Base-by-base conservation (phyloP, 2,797 vertebrate species). In the Enteromius trimaculatus region DNA sequence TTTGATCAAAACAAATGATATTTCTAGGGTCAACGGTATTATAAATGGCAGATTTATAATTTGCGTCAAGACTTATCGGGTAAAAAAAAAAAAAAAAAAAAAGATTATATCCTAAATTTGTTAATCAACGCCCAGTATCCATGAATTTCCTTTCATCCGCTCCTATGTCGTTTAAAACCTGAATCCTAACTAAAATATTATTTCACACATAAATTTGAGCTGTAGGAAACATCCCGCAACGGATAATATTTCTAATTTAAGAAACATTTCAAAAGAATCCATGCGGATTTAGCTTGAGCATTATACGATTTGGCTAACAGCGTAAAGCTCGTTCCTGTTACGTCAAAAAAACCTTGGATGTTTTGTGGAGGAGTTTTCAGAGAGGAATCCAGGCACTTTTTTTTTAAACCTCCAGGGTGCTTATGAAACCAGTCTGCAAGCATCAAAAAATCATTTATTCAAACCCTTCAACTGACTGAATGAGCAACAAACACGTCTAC, bases 391-490 rank as follows among this genome's bases (percentile, higher is more conserved):
- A 76, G n/a, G 55, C 4, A 13, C 69, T 60, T 83, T 71, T 81
- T 64, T 11, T 44, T 9, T 1, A 64, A 75, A 44, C 70, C 79
- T 21, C 65, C 44, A 39, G 55, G 37, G 49, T 31, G 51, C 51
- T 87, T 82, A 88, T 81, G 29, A 79, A 82, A 79, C 77, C 80
- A 87, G 83, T 66, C 84, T 69, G 68, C 26, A 64, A 82, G 79
- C 81, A 79, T 86, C 76, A 87, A 69, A 85, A 90, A 85, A 85
- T 71, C 53, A 79, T 90, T 90, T 90, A 90, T 89, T 90, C 83
- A 80, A 88, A 84, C 79, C 76, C 85, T 86, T 89, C 82, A 69
- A 79, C 68, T 76, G 77, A 86, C 47, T 81, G 72, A 69, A 80
- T 80, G 81, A 78, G 74, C 78, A 76, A 84, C 84, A 86, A 77